Conservation (phyloP, 2,113 vertebrate species). For the Paradisaea rubra region DNA sequence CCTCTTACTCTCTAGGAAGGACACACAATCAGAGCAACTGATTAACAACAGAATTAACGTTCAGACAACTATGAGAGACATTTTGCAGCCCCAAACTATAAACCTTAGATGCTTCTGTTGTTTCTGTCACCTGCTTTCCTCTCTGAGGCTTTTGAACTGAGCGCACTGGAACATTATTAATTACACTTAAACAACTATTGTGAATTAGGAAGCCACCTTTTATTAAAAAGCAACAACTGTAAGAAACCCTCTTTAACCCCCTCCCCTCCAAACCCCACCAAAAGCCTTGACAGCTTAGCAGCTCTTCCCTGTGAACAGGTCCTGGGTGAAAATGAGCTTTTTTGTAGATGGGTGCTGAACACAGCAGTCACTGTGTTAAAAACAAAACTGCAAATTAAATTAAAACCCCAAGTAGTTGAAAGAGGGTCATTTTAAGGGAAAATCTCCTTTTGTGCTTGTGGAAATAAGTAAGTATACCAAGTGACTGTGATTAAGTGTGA, state of each 20-base stretch:
- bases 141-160: neutral
- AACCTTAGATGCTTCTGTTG: neutral
- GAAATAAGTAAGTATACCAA: neutral
- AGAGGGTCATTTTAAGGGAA: neutral
- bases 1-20: neutral
- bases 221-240: neutral
- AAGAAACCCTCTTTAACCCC: fast-evolving
- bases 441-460: neutral
- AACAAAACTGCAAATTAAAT: neutral
- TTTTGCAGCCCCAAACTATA: neutral
- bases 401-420: neutral
- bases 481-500: neutral
- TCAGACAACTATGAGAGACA: neutral
- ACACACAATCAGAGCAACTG: neutral
- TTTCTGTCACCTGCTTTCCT: neutral
- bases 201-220: neutral
- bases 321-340: neutral
- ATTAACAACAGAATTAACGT: neutral
- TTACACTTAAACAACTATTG: neutral
- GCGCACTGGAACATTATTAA: neutral
- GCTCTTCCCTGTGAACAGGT: neutral
- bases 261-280: neutral
- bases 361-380: neutral
- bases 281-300: neutral
- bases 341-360: neutral